phyloP scores from a whole-genome alignment of 2,113 vertebrate species.

The Vulpes lagopus region DNA sequence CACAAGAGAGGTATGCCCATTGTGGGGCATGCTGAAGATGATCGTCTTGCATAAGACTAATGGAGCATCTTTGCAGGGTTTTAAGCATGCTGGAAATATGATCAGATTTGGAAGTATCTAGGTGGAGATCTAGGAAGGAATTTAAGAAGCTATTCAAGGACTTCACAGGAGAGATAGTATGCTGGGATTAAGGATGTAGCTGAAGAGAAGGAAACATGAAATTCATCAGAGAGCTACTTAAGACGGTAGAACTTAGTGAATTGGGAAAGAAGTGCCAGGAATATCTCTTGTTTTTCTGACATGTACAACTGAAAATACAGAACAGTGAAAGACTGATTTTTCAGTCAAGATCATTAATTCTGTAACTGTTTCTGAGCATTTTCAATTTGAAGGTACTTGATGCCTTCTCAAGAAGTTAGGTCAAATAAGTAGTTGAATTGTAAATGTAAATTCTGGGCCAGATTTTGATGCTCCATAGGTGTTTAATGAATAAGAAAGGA shows the following conservation, averaged over 20 bases:
- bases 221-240: not conserved
- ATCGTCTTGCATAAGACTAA: not conserved
- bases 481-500: conserved; percentile 22
- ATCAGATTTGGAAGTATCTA: not conserved
- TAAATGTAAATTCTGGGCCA: not conserved
- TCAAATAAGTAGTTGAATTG: not conserved
- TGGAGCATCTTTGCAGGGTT: not conserved
- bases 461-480: not conserved
- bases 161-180: not conserved
- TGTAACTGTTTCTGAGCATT: not conserved
- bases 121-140: not conserved
- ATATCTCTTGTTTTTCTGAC: not conserved
- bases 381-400: not conserved
- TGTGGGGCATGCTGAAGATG: not conserved
- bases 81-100: not conserved
- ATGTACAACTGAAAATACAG: not conserved
- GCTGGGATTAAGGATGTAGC: not conserved
- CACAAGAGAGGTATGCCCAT: not conserved
- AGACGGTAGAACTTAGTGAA: not conserved
- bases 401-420: not conserved
- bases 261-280: not conserved
- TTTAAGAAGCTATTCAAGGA: not conserved
- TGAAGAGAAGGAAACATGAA: not conserved
- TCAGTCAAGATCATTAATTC: not conserved
- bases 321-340: not conserved